Conservation (phyloP, 2,797 vertebrate genomes). For the Gymnoscopelus braueri region DNA sequence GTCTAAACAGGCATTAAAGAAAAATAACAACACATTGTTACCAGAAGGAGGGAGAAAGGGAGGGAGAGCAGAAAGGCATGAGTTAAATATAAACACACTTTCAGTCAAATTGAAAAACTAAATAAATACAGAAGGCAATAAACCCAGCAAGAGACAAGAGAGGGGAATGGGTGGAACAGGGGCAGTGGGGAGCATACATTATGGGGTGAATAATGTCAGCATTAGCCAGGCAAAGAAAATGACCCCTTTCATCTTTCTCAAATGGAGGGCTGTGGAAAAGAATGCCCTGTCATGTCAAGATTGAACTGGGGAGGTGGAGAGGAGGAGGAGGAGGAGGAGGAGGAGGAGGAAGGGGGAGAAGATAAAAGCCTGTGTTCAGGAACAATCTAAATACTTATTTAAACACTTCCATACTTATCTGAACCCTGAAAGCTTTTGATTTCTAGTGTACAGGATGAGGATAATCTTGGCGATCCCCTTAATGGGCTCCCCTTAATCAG, state of each 20-base stretch:
- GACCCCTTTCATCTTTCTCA: slow-evolving; percentile 67
- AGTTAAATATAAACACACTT: slow-evolving; percentile 64
- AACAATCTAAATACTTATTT: slow-evolving; percentile 27
- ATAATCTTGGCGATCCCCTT: slow-evolving; percentile 64
- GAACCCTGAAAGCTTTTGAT: slow-evolving; percentile 65
- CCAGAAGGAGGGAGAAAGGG: slow-evolving; percentile 25
- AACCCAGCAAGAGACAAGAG: slow-evolving; percentile 39
- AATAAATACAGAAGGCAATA: slow-evolving; percentile 51
- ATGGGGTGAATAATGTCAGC: slow-evolving; percentile 42
- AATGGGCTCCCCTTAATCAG: slow-evolving; percentile 73
- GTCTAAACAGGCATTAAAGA: slow-evolving; percentile 44
- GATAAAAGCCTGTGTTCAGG: slow-evolving; percentile 42
- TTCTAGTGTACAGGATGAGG: slow-evolving; percentile 69
- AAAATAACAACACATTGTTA: slow-evolving; percentile 52
- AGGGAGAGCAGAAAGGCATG: slow-evolving; percentile 44
- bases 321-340: no score
- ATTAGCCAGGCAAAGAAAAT: slow-evolving; percentile 57
- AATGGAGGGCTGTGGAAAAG: slow-evolving; percentile 47
- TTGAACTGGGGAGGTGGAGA: slow-evolving; percentile 38
- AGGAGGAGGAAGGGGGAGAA: slow-evolving; percentile 24
- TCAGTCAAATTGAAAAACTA: slow-evolving; percentile 36
- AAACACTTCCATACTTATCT: slow-evolving; percentile 53
- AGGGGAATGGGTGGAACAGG: slow-evolving; percentile 5
- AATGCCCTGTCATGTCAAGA: slow-evolving; percentile 62
- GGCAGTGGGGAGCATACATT: background rate